phyloP scores from a whole-genome alignment of 2,113 vertebrate species.

The Grantiella picta region DNA sequence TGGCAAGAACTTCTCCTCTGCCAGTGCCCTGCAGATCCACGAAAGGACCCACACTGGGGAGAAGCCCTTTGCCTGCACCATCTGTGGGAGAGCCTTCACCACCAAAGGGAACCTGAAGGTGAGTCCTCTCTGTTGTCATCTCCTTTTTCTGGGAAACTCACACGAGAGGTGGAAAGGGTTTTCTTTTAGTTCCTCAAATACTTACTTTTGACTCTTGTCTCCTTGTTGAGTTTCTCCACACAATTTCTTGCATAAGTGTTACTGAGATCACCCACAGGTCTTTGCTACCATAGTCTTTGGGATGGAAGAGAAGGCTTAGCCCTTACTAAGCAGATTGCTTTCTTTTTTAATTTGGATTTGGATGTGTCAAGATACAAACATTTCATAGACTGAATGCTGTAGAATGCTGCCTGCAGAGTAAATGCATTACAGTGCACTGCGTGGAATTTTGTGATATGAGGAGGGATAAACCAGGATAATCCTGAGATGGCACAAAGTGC shows the following conservation, averaged over 20 bases:
- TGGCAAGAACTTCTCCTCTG: constrained; percentile 95
- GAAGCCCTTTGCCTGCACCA: constrained; percentile 93
- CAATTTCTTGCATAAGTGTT: neutral
- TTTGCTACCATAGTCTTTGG: neutral
- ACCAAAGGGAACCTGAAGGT: constrained; percentile 98
- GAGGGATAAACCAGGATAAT: neutral
- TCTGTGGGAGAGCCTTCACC: constrained; percentile 94
- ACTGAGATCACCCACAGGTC: neutral
- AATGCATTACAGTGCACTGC: neutral
- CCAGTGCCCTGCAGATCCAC: constrained; percentile 95
- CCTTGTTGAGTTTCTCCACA: neutral
- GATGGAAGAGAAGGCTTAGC: neutral
- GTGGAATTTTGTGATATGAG: neutral
- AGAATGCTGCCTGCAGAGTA: neutral
- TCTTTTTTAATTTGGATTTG: neutral
- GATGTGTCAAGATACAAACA: neutral
- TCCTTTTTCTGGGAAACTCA: neutral
- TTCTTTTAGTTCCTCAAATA: neutral
- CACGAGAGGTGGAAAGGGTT: neutral
- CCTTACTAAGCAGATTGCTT: neutral
- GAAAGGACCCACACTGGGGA: constrained; percentile 96
- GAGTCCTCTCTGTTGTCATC: neutral
- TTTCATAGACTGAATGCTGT: neutral
- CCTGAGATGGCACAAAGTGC: neutral
- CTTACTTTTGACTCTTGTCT: neutral